phyloP scores from a whole-genome alignment of 2,797 vertebrate species.

The Columba guinea region DNA sequence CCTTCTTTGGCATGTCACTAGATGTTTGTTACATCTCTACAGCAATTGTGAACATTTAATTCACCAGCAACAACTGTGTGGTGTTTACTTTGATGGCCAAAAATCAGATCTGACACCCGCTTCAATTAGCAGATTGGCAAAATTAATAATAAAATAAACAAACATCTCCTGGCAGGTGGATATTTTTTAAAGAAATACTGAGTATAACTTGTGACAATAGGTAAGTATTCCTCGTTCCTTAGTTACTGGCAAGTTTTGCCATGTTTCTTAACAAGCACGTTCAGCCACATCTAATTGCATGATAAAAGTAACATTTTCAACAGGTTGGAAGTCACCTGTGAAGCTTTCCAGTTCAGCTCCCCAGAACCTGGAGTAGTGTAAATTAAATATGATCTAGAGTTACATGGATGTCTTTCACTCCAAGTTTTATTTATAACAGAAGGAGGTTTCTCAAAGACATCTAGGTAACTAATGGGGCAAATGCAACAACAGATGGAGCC shows the following conservation, averaged over 20 bases:
- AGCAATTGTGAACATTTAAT: neutral
- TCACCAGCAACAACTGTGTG: neutral
- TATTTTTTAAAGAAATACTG: conserved; percentile 2
- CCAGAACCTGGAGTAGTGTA: neutral
- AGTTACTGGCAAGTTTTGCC: neutral
- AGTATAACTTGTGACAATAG: neutral
- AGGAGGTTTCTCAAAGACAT: neutral
- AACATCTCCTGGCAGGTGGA: neutral
- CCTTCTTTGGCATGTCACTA: neutral
- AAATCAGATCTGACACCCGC: neutral
- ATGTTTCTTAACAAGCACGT: neutral
- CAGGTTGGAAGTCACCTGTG: neutral
- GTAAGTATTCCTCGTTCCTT: neutral
- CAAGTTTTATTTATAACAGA: conserved; percentile 29
- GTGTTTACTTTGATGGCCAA: neutral
- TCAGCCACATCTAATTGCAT: neutral
- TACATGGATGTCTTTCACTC: conserved; percentile 18
- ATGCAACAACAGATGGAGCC: neutral
- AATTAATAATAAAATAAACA: conserved; percentile 4
- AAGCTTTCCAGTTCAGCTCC: neutral
- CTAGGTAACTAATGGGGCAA: neutral
- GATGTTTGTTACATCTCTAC: neutral
- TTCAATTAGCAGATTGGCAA: neutral
- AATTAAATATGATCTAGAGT: neutral
- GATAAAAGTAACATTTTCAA: neutral